phyloP scores from a whole-genome alignment of 2,113 vertebrate species.

The Passer montanus region DNA sequence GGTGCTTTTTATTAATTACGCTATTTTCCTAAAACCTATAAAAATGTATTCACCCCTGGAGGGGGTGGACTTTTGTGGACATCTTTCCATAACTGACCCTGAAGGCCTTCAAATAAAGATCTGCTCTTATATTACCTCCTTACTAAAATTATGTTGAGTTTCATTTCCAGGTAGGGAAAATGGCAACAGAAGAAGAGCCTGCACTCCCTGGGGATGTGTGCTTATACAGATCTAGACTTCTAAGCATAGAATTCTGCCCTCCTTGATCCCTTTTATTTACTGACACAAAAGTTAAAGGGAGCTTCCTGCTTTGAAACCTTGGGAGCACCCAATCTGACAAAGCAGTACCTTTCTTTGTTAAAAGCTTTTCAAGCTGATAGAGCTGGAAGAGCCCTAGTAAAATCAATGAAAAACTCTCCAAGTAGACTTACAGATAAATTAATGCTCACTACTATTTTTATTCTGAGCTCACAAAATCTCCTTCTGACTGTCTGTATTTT shows the following conservation, averaged over 20 bases:
- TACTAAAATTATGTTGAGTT: not conserved
- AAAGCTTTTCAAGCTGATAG: constrained; percentile 21
- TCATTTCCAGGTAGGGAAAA: not conserved
- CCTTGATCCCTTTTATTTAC: constrained; percentile 24
- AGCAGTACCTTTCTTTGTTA: constrained; percentile 40
- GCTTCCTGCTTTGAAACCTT: constrained; percentile 28
- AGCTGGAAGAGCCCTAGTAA: constrained; percentile 44
- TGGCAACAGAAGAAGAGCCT: not conserved
- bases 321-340: constrained; percentile 17
- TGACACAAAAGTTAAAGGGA: constrained; percentile 18
- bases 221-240: not conserved
- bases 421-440: constrained; percentile 52
- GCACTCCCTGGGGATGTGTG: not conserved
- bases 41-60: not conserved
- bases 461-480: constrained; percentile 42
- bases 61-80: not conserved
- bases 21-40: not conserved
- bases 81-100: not conserved
- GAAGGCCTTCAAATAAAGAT: not conserved
- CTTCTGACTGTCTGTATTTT: constrained; percentile 35
- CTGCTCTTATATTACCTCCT: not conserved
- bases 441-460: constrained; percentile 64
- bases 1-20: not conserved
- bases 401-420: constrained; percentile 51
- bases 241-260: not conserved